Percentiles rank a stretch among this genome's conserved stretches.
Evolutionary conservation across 2,797 vertebrate species (phyloP).

Genomic region (Borostomias antarcticus): DNA sequence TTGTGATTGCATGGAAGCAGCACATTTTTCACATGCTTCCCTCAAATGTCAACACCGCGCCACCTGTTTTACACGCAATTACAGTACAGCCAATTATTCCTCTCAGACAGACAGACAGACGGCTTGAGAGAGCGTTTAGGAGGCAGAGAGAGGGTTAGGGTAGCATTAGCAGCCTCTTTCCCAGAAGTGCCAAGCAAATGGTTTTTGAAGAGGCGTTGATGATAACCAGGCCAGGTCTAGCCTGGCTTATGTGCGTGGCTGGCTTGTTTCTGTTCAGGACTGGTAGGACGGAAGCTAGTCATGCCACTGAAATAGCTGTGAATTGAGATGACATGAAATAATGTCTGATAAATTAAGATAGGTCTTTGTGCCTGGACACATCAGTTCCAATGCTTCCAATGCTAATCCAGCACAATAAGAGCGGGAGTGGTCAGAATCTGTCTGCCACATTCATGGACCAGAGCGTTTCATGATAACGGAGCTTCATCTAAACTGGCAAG

Average conservation of each 20-base stretch:
- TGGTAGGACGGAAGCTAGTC: too few relatives aligned
- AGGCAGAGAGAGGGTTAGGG: neutral
- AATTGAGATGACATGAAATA: too few relatives aligned
- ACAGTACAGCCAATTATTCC: conserved; percentile 50
- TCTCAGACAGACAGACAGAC: conserved; percentile 2
- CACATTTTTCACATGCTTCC: conserved; percentile 79
- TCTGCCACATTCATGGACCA: conserved; percentile 8
- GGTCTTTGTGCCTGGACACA: too few relatives aligned
- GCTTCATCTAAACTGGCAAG: too few relatives aligned
- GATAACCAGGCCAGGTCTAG: neutral
- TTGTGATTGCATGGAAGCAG: conserved; percentile 69
- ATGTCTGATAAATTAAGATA: too few relatives aligned
- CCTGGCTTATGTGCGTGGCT: too few relatives aligned
- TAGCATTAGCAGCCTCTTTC: neutral
- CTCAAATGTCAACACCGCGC: conserved; percentile 69
- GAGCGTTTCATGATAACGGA: neutral
- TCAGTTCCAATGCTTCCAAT: too few relatives aligned
- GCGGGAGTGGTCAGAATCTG: too few relatives aligned
- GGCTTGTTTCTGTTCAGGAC: too few relatives aligned
- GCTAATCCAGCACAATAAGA: too few relatives aligned
- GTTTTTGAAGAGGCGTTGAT: neutral
- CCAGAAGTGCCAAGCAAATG: neutral
- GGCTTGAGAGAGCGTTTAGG: too few relatives aligned
- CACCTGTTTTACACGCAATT: conserved; percentile 79
- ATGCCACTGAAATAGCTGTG: too few relatives aligned